Conservation (phyloP, 2,797 vertebrate species). For the Artibeus lituratus region DNA sequence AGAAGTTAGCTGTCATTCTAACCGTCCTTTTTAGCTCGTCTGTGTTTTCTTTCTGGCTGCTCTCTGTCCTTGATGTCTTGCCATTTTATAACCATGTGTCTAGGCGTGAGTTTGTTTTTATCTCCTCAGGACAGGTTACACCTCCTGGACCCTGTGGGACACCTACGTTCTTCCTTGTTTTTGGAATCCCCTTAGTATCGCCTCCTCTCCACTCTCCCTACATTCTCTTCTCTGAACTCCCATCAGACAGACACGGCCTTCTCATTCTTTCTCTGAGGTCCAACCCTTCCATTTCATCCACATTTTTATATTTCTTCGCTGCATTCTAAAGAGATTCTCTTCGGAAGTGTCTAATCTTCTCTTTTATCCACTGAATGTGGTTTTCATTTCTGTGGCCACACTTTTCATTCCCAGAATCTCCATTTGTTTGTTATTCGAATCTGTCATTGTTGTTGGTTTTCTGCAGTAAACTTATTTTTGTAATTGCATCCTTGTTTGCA, state of each 20-base stretch:
- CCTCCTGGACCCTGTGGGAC: neutral
- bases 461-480: neutral
- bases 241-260: neutral
- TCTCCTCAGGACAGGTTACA: neutral
- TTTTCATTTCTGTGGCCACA: neutral
- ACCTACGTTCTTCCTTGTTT: neutral
- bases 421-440: slow-evolving; percentile 21
- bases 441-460: neutral
- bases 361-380: neutral
- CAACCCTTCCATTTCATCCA: neutral
- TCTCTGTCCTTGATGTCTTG: neutral
- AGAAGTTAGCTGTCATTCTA: neutral
- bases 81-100: neutral
- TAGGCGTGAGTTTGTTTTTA: neutral
- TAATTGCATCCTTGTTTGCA: neutral
- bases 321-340: neutral
- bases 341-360: neutral
- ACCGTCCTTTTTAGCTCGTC: neutral
- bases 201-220: neutral
- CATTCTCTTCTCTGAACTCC: neutral
- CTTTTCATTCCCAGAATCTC: slow-evolving; percentile 6
- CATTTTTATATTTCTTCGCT: neutral
- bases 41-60: neutral
- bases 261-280: neutral
- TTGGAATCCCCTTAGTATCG: neutral